Base-by-base conservation (phyloP, 1,140 invertebrate genomes). In the Gonatopus flavifemur region DNA sequence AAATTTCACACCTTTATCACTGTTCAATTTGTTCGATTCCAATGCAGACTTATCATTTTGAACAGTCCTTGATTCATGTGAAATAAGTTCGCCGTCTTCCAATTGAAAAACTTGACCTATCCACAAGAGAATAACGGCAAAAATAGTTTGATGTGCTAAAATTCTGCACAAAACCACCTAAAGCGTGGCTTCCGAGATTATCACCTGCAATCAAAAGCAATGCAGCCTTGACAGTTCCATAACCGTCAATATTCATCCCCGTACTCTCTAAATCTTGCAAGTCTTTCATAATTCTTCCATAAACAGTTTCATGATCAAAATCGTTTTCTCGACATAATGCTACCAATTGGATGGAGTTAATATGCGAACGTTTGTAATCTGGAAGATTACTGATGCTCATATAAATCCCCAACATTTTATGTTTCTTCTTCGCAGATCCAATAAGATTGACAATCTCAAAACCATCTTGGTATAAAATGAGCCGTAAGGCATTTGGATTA, bases 401-500 rank as follows among this genome's bases (percentile, higher is more conserved):
- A 52, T 69, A 69, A 7, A 69, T 49, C 18, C 58, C 62, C 13
- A 69, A 30, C 44, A 69, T 59, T 57, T 67, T 67, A 51, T 70
- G 45, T 44, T 57, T 69, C 20, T 43, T 56, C 49, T 47, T 53
- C 3, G 62, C 49, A 16, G 66, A 51, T 20, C 66, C 59, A 15
- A 68, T 30, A 8, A 64, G 62, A 50, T 70, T 70, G 8, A 62
- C 66, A 7, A 62, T 40, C 49, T 69, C 66, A 60, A 69, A 67
- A 33, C 49, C 36, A 49, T 69, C 63, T 55, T 69, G 65, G 30
- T 58, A 70, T 31, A 70, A 58, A 25, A 70, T 66, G 10, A 69
- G 25, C 37, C 51, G 30, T 8, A 63, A 13, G 6, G 44, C 44
- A 32, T 50, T 13, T 24, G 45, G 35, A 55, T 62, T 59, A 22